Percentiles rank a stretch among this genome's conserved stretches.
These are phyloP conservation scores for Phalacrocorax carbo DNA, from an alignment of 2,113 vertebrate genomes.

Conservation along the genomic window DNA sequence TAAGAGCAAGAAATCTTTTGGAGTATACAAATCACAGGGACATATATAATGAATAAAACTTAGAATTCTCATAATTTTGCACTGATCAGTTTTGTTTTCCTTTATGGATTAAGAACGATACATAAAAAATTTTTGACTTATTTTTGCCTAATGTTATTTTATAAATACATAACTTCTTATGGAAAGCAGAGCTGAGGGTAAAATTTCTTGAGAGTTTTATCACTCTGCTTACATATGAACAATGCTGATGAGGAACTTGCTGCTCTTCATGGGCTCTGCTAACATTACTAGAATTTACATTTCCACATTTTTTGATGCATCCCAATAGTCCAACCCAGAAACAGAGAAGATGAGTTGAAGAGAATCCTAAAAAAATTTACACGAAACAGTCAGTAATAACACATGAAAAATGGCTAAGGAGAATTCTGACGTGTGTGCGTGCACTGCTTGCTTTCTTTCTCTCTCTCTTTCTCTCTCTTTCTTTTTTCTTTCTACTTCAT, in stretches of 20 bases:
- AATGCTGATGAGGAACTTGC: not conserved
- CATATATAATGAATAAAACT: not conserved
- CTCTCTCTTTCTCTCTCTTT: not conserved
- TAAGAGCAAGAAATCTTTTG: not conserved
- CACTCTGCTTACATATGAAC: slow-evolving; percentile 8
- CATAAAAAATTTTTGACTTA: not conserved
- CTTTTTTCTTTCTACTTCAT: slow-evolving; percentile 4
- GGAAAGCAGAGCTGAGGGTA: slow-evolving; percentile 2
- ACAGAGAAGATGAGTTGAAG: not conserved
- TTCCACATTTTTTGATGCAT: slow-evolving; percentile 46
- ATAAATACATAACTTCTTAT: not conserved
- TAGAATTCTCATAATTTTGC: not conserved
- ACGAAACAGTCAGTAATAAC: slow-evolving; percentile 43
- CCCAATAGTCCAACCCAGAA: slow-evolving; percentile 5
- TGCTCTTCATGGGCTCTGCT: not conserved
- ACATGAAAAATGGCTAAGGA: slow-evolving; percentile 41
- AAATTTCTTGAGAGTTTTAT: slow-evolving; percentile 22
- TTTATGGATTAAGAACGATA: not conserved
- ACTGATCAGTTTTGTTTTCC: not conserved
- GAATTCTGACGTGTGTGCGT: not conserved
- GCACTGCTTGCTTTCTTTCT: not conserved
- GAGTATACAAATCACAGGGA: not conserved
- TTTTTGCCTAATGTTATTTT: not conserved
- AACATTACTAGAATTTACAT: slow-evolving; percentile 31
- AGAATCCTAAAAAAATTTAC: slow-evolving; percentile 38